A percentile compares a stretch with the other conserved stretches of the same genome.
These are phyloP conservation scores for Dicentrarchus labrax DNA, from an alignment of 2,113 vertebrate species.

Conservation along the genomic window DNA sequence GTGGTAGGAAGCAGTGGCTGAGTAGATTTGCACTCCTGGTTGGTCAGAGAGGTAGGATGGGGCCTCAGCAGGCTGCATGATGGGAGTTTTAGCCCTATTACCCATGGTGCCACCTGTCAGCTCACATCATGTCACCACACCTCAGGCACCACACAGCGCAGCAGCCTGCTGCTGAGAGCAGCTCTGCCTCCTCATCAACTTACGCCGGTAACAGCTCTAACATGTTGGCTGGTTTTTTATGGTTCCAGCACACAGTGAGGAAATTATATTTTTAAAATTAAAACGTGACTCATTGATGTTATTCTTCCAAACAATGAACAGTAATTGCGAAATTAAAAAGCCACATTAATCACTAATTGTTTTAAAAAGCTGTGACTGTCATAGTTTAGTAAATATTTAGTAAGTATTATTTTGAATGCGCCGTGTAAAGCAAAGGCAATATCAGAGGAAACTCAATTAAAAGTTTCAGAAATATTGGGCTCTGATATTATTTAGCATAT, in stretches of 20 bases:
- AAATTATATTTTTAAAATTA: not conserved
- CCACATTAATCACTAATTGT: not conserved
- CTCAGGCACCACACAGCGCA: slow-evolving; percentile 71
- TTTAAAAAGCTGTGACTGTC: slow-evolving; percentile 1
- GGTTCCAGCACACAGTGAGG: not conserved
- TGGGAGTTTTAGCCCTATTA: slow-evolving; percentile 71
- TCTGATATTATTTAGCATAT: slow-evolving; percentile 17
- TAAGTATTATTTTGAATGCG: slow-evolving; percentile 3
- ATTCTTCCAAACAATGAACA: not conserved
- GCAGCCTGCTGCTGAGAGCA: slow-evolving; percentile 69
- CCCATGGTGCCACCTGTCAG: slow-evolving; percentile 75
- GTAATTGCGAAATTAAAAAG: not conserved
- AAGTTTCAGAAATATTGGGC: slow-evolving; percentile 27
- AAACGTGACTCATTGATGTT: not conserved
- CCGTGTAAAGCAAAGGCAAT: slow-evolving; percentile 2
- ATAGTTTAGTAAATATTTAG: slow-evolving; percentile 3
- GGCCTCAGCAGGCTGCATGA: slow-evolving; percentile 61
- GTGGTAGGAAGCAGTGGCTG: slow-evolving; percentile 10
- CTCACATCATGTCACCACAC: slow-evolving; percentile 74
- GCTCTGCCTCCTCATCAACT: slow-evolving; percentile 43
- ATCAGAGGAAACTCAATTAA: slow-evolving; percentile 19
- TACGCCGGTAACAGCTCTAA: slow-evolving; percentile 17
- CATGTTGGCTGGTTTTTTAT: not conserved
- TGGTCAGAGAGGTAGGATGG: slow-evolving; percentile 36
- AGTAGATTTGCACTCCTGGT: slow-evolving; percentile 18